Percentiles rank a stretch among this genome's conserved stretches.
These are phyloP conservation scores for Cladopsammia gracilis DNA, from an alignment of 64 coral and sea anemone species.

Conservation along the genomic window DNA sequence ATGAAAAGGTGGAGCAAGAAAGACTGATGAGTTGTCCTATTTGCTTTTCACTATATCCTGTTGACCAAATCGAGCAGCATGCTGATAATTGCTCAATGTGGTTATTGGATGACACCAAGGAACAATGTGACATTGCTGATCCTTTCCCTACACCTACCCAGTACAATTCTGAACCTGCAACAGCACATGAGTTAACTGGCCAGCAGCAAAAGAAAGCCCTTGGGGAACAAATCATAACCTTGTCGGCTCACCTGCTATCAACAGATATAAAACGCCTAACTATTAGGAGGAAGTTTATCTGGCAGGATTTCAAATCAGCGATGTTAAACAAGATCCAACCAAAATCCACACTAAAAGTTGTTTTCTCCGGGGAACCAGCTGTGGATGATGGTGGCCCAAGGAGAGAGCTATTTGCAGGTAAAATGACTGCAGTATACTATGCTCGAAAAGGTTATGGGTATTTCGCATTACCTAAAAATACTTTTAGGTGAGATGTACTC, in stretches of 20 bases:
- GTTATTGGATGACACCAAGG: constrained; percentile 20
- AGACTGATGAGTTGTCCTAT: constrained; percentile 39
- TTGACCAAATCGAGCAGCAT: constrained; percentile 45
- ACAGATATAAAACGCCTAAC: constrained; percentile 16
- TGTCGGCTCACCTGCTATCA: background rate
- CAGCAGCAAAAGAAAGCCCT: constrained; percentile 21
- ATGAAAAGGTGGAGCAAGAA: constrained; percentile 8
- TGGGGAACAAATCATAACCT: background rate
- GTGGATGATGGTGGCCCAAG: constrained; percentile 69
- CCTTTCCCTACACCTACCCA: background rate
- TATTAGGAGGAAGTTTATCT: constrained; percentile 6
- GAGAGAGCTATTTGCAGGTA: constrained; percentile 81
- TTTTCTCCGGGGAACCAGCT: constrained; percentile 61
- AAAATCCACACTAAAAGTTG: constrained; percentile 55
- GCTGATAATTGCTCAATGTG: constrained; percentile 41
- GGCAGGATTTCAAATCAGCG: constrained; percentile 16
- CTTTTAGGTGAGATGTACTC: too few species aligned
- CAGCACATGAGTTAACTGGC: constrained; percentile 32
- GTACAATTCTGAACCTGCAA: background rate
- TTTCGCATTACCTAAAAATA: background rate
- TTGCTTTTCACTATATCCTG: constrained; percentile 49
- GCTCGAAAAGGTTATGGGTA: background rate
- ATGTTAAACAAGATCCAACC: constrained; percentile 40
- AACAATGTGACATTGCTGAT: constrained; percentile 36
- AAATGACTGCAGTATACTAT: background rate